Evolutionary conservation across 2,888 invertebrate species (phyloP), one percentile per base, ranked within the genome.

Genomic region (Argyresthia goedartella): DNA sequence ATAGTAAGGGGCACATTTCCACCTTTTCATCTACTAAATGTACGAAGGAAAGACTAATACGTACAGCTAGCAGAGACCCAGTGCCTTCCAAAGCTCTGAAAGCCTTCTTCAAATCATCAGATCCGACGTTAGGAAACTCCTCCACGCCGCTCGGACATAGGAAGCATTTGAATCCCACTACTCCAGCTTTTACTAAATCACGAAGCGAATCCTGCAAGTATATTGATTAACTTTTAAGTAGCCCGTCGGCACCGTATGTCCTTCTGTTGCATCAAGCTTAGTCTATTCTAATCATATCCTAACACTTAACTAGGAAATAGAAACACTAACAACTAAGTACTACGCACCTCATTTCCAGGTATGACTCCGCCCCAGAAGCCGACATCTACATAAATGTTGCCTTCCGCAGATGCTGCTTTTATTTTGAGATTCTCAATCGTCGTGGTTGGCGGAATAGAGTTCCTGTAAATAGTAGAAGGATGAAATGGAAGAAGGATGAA

Each of bases 331-430:
- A 13, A 33, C 25, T 34, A 6, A n/a, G 36, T 34, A n/a, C n/a
- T n/a, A n/a, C n/a, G n/a, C 68, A 90, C 90, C 68, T 88, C 73
- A 71, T 93, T 93, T 54, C 88, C 90, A 0, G 91, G 91, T 49
- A 92, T 87, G 1, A 93, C 87, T n/a, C 93, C 93, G n/a, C 93
- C 93, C 93, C 93, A 93, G 71, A 93, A 93, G 3, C 89, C 93
- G 46, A 93, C 90, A 66, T 93, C 93, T 0, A 92, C 89, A 59
- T 84, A 91, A 25, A 90, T 80, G 59, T 89, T 88, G 1, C 86
- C 89, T 42, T 79, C 70, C 0, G 93, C 92, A 1, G 88, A 85
- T 10, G 73, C 61, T 1, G 89, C 82, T 74, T 93, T 93, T 1
- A 73, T 77, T 63, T 88, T 82, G 8, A 93, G 79, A 62, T 90